Percentiles rank a stretch among this genome's conserved stretches.
These are phyloP conservation scores for Zosterops borbonicus DNA, from an alignment of 2,113 vertebrate genomes.

Conservation along the genomic window DNA sequence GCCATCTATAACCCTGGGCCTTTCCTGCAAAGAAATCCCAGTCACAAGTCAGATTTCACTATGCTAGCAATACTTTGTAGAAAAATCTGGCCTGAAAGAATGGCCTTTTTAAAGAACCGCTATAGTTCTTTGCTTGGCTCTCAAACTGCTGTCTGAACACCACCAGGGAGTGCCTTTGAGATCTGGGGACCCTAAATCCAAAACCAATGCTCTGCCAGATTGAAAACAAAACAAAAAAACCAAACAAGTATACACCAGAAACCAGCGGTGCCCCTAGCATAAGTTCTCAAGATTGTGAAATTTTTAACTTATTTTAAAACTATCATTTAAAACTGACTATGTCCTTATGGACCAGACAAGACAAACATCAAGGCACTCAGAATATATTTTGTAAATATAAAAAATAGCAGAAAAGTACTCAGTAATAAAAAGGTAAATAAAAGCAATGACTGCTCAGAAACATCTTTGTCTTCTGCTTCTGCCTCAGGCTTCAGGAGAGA, in stretches of 20 bases:
- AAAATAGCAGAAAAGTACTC: not conserved
- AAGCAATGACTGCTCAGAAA: not conserved
- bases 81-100: not conserved
- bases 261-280: accelerated
- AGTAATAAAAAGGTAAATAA: not conserved
- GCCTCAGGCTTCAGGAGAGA: not conserved
- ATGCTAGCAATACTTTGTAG: not conserved
- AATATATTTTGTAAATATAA: not conserved
- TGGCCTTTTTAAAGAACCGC: not conserved
- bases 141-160: not conserved
- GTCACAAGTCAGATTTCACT: not conserved
- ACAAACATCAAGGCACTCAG: not conserved
- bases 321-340: not conserved
- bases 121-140: not conserved
- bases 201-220: not conserved
- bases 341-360: not conserved
- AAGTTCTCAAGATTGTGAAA: not conserved
- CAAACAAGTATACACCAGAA: not conserved
- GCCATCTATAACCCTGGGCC: not conserved
- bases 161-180: not conserved
- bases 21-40: not conserved
- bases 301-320: not conserved
- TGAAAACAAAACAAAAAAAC: not conserved
- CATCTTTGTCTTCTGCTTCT: not conserved
- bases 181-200: not conserved